phyloP scores from a whole-genome alignment of 2,888 invertebrate genomes.

The Sesia bembeciformis region DNA sequence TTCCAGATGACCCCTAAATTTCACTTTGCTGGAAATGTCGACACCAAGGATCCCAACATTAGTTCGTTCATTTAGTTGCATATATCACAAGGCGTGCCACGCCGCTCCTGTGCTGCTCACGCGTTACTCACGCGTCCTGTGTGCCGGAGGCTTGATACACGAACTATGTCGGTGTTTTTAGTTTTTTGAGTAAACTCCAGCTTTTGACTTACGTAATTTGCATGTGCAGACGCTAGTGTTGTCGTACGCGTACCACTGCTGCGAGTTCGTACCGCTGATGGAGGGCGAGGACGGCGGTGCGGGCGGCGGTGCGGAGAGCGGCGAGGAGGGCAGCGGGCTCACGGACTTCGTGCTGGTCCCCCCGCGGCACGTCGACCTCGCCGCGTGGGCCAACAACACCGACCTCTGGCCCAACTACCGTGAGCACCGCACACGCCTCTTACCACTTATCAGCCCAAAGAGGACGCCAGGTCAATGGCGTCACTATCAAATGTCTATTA shows the following conservation, averaged over 20 bases:
- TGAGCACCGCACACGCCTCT: conserved; percentile 51
- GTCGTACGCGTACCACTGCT: conserved; percentile 97
- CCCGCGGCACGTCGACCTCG: conserved; percentile 64
- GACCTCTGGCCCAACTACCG: conserved; percentile 89
- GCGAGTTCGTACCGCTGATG: conserved; percentile 85
- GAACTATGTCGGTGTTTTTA: too few species aligned
- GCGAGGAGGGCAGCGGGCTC: conserved; percentile 36
- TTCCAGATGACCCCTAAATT: too few species aligned
- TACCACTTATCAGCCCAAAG: not conserved
- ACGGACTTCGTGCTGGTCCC: conserved; percentile 58
- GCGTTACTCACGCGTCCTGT: too few species aligned
- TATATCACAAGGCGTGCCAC: too few species aligned
- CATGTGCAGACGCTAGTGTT: conserved; percentile 80
- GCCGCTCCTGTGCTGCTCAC: too few species aligned
- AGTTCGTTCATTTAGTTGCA: too few species aligned
- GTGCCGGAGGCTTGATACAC: too few species aligned
- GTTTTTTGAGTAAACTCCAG: too few species aligned
- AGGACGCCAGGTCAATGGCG: too few species aligned
- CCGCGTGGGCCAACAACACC: conserved; percentile 86
- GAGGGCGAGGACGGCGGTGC: conserved; percentile 77
- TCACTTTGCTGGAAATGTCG: too few species aligned
- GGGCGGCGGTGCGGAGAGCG: conserved; percentile 61
- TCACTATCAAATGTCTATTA: too few species aligned
- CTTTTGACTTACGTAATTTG: not conserved
- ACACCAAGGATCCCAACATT: too few species aligned